Evolutionary conservation across 2,797 vertebrate genomes (phyloP).

Genomic region (Florisuga fusca): DNA sequence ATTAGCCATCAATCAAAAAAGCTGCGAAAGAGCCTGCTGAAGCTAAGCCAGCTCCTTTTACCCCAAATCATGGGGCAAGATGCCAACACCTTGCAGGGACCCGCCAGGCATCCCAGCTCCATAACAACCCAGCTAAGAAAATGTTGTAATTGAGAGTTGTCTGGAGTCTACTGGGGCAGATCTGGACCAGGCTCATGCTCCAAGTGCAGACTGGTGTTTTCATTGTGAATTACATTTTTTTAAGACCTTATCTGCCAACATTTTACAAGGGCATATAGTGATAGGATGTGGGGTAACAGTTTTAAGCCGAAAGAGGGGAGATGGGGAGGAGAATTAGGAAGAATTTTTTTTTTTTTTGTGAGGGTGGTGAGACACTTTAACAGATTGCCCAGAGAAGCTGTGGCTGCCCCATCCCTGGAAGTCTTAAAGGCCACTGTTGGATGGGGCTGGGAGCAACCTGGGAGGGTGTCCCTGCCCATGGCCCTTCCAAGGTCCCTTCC

Average conservation of each 20-base stretch:
- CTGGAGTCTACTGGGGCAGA: not conserved
- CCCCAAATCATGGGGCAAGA: not conserved
- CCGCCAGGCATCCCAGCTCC: not conserved
- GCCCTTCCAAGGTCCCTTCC: too few relatives aligned
- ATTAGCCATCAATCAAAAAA: not conserved
- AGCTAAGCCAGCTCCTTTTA: not conserved
- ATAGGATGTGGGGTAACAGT: too few relatives aligned
- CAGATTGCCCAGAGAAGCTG: too few relatives aligned
- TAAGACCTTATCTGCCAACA: not conserved
- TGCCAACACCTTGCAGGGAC: not conserved
- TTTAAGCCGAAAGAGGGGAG: too few relatives aligned
- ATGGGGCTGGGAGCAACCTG: too few relatives aligned
- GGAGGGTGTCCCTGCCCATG: too few relatives aligned
- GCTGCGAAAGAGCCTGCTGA: not conserved
- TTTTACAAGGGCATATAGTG: too few relatives aligned
- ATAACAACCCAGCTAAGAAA: accelerated
- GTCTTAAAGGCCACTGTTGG: too few relatives aligned
- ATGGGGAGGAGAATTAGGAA: too few relatives aligned
- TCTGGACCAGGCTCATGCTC: accelerated
- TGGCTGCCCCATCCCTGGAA: too few relatives aligned
- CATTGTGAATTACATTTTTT: accelerated
- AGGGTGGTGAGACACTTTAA: too few relatives aligned
- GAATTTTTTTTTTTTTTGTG: too few relatives aligned
- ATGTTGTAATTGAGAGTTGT: not conserved
- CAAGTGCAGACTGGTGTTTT: not conserved